Percentiles rank a stretch among this genome's conserved stretches.
Conservation (phyloP, 2,113 vertebrate species). For the Ploceus nigricollis region DNA sequence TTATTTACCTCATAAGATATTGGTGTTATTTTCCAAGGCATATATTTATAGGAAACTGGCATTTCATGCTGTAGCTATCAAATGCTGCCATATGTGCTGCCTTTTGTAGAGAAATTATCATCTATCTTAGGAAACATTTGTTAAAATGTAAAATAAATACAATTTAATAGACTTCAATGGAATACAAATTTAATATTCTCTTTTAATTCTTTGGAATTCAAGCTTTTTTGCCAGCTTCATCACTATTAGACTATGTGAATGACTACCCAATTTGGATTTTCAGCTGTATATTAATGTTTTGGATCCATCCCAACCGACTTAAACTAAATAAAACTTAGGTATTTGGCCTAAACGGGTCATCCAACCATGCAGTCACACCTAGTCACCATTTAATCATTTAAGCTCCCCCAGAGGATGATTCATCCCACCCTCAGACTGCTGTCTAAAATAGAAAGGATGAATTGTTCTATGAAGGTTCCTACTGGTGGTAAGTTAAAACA, state of each 20-base stretch:
- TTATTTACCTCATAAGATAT: background rate
- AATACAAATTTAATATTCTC: background rate
- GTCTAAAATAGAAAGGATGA: background rate
- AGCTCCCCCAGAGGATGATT: background rate
- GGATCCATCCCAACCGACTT: background rate
- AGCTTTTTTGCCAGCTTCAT: background rate
- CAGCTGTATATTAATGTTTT: background rate
- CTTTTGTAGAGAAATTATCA: slow-evolving; percentile 36
- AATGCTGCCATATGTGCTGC: slow-evolving; percentile 11
- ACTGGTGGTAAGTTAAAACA: background rate
- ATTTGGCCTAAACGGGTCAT: background rate
- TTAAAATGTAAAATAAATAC: background rate
- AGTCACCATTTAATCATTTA: background rate
- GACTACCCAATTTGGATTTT: background rate
- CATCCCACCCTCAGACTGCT: background rate
- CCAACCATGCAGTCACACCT: background rate
- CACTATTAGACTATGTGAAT: background rate
- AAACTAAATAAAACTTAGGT: background rate
- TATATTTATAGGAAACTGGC: background rate
- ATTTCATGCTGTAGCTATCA: slow-evolving; percentile 5
- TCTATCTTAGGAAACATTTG: slow-evolving; percentile 17
- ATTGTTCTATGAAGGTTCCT: background rate
- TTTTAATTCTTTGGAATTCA: background rate
- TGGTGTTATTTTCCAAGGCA: background rate
- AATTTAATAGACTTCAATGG: background rate